Evolutionary conservation across 2,113 vertebrate genomes (phyloP), one percentile per base, ranked within the genome.

Genomic region (Tenrec ecaudatus): DNA sequence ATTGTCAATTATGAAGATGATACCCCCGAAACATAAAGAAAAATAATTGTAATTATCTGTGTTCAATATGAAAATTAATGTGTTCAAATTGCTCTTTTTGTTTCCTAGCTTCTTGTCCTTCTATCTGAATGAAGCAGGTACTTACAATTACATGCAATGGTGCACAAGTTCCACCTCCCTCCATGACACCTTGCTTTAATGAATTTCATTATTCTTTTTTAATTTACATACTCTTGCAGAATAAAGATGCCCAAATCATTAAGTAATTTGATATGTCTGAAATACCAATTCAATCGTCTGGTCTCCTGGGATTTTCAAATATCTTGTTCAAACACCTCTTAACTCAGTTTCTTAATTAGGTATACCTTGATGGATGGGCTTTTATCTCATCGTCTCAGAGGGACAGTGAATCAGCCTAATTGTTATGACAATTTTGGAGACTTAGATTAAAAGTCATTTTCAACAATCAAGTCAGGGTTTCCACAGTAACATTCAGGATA

Each of bases 341-440:
- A 98, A 98, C 98, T 98, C 96, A 98, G 97, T 98, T 98, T 98
- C 97, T 95, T 98, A 98, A 98, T 98, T 98, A 98, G 98, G 97
- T 97, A 96, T 94, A 96, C 96, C 77, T 77, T 98, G 97, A 98
- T 98, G 97, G 98, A 98, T 98, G 97, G 14, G 4, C 68, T 95
- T 97, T 97, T 97, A 95, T 92, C 81, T 62, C 86, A 47, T 38
- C 36, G 47, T 97, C 97, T 97, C 97, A 83, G 82, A 95, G 89
- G 94, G 88, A 94, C 80, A 95, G 92, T 57, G 94, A 97, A 97
- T 96, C 95, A 97, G 95, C 91, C 77, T 95, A 97, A 97, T 96
- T 98, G 96, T 98, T 98, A 97, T 94, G 96, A 97, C 94, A 97
- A 91, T 96, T 97, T 97, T 96, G 84, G 93, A 88, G 90, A 89